Base-by-base conservation (phyloP, 2,113 vertebrate species). In the Cebidichthys violaceus region DNA sequence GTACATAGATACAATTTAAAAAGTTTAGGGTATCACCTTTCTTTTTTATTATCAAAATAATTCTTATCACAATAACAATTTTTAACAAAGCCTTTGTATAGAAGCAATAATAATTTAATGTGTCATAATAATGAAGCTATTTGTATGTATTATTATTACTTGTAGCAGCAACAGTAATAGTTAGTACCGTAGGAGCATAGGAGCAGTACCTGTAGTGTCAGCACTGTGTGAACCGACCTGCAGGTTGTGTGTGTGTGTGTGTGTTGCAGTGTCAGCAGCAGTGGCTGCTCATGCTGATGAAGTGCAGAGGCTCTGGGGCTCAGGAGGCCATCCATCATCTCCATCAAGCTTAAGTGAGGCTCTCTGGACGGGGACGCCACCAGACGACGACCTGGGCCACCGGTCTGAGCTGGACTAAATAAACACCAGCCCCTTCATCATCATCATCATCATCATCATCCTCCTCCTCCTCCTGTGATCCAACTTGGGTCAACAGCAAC, bases 321-420 rank as follows among this genome's bases (percentile, higher is more conserved):
- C 86, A 83, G 79, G 87, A 86, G 87, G 84, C 81, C 91, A 93
- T 93, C 88, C 90, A 93, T 93, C 92, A 93, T 93, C 82, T 90
- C 83, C 80, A 91, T 88, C 90, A 92, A 65, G 35, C 75, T 82
- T 89, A 92, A 90, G 83, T 90, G 86, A 85, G 88, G 43, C 86
- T 84, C 83, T 86, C 86, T 77, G 86, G 87, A 86, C 66, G 27
- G 54, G 79, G 88, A 84, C 73, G 54, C 82, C 90, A 89, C 67
- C 86, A 85, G 89, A 87, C 75, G 22, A 45, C 6, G 41, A 73
- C 83, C 84, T 0, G 31, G 77, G 65, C 72, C 68, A 70, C 65
- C 17, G 9, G 65, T 85, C 79, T 82, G 74, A 82, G 57, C 39
- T 45, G 84, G 82, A 66, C 82, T 79, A 88, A 84, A 92, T 82